Percentiles rank a stretch among this genome's conserved stretches.
Evolutionary conservation across 2,113 vertebrate genomes (phyloP).

Genomic region (Lepisosteus oculatus): DNA sequence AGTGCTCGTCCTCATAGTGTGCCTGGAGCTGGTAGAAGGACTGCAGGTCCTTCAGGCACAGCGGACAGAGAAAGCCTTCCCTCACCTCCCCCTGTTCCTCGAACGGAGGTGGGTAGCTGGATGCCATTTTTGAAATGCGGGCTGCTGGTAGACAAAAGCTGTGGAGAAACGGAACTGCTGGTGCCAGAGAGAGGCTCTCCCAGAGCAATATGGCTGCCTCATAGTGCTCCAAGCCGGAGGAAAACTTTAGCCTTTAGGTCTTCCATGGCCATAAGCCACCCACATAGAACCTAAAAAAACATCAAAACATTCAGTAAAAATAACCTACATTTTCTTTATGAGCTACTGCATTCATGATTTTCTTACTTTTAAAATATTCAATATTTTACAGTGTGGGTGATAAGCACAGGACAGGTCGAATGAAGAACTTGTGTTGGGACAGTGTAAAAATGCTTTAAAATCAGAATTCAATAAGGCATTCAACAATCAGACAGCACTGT

Average conservation of each 20-base stretch:
- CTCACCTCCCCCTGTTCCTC: conserved; percentile 82
- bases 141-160: not conserved
- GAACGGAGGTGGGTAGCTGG: conserved; percentile 72
- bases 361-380: no score
- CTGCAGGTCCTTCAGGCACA: conserved; percentile 93
- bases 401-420: no score
- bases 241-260: conserved; percentile 16
- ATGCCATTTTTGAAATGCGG: conserved; percentile 67
- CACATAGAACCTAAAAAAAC: no score
- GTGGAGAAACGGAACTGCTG: not conserved
- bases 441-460: no score
- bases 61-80: conserved; percentile 91
- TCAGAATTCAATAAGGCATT: no score
- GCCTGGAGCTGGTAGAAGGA: conserved; percentile 90
- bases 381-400: no score
- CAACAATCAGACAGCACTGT: no score
- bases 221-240: conserved; percentile 34
- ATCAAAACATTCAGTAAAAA: no score
- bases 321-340: no score
- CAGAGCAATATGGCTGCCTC: conserved; percentile 22
- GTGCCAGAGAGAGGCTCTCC: conserved; percentile 16
- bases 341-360: no score
- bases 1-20: conserved; percentile 93
- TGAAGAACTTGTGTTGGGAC: no score
- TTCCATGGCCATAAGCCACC: conserved; percentile 25